These are phyloP conservation scores for Steinernema khuongi DNA, from an alignment of 1,140 invertebrate genomes.

Conservation along the genomic window DNA sequence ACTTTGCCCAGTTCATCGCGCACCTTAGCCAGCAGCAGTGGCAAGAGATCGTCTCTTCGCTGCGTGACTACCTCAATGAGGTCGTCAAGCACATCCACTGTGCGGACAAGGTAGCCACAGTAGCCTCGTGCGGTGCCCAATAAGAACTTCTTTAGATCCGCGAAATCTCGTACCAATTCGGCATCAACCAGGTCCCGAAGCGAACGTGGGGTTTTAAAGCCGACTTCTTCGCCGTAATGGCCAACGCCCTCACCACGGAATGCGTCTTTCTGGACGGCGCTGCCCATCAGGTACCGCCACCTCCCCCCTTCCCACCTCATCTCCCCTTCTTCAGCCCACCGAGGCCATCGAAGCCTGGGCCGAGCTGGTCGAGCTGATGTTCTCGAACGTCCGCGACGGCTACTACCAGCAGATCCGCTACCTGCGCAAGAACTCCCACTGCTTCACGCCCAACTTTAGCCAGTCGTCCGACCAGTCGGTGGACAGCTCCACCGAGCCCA, in stretches of 20 bases:
- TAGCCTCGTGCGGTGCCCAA: neutral
- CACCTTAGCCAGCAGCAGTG: conserved; percentile 39
- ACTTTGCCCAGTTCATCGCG: conserved; percentile 41
- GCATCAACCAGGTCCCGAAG: conserved; percentile 37
- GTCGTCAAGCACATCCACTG: conserved; percentile 45
- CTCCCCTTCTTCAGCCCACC: conserved; percentile 35
- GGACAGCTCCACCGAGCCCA: neutral
- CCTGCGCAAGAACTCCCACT: conserved; percentile 1
- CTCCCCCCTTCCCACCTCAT: neutral
- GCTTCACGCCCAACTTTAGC: neutral
- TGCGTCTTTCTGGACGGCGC: conserved; percentile 51
- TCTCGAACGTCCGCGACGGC: conserved; percentile 43
- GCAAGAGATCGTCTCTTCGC: conserved; percentile 35
- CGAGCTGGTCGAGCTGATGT: conserved; percentile 49
- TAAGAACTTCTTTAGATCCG: conserved; percentile 33
- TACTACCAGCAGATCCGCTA: conserved; percentile 35
- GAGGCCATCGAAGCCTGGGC: conserved; percentile 54
- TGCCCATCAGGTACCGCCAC: conserved; percentile 22
- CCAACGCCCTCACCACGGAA: conserved; percentile 47
- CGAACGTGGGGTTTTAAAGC: conserved; percentile 45
- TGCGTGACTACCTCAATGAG: conserved; percentile 39
- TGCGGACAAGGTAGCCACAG: conserved; percentile 39
- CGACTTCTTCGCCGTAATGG: conserved; percentile 48
- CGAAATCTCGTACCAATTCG: conserved; percentile 42
- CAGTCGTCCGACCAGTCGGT: conserved; percentile 1